phyloP scores from a whole-genome alignment of 1,140 invertebrate genomes.

The Psix sp. region DNA sequence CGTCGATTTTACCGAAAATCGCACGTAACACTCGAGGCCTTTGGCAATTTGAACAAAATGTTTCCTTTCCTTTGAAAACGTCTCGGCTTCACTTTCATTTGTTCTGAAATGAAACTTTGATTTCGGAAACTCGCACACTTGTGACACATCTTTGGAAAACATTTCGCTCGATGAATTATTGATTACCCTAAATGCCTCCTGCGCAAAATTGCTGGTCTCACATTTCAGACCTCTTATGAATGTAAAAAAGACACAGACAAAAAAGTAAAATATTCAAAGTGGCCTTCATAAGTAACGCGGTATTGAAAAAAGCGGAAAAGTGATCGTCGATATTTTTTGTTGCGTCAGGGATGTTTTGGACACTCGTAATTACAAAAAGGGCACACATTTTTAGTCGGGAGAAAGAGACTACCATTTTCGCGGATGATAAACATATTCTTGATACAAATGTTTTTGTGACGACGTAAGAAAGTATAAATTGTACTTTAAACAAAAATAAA shows the following conservation, averaged over 20 bases:
- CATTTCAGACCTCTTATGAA: constrained; percentile 68
- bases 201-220: constrained; percentile 60
- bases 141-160: constrained; percentile 42
- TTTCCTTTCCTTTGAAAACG: constrained; percentile 1
- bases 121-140: constrained; percentile 23
- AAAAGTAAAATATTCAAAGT: constrained; percentile 71
- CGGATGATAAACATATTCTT: constrained; percentile 75
- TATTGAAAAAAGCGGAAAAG: constrained; percentile 69
- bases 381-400: constrained; percentile 55
- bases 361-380: constrained; percentile 46
- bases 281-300: constrained; percentile 71
- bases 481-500: constrained; percentile 53
- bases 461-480: constrained; percentile 66
- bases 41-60: constrained; percentile 38
- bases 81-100: constrained; percentile 8
- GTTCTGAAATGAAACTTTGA: constrained; percentile 8
- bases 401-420: constrained; percentile 60
- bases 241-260: constrained; percentile 67
- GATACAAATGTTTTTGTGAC: constrained; percentile 75
- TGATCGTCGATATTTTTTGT: constrained; percentile 63
- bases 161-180: constrained; percentile 55
- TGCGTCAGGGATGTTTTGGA: constrained; percentile 52
- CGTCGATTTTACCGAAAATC: constrained; percentile 65
- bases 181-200: constrained; percentile 57
- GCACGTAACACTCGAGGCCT: constrained; percentile 67